phyloP scores from a whole-genome alignment of 2,797 vertebrate species.

The Naso thynnoides region DNA sequence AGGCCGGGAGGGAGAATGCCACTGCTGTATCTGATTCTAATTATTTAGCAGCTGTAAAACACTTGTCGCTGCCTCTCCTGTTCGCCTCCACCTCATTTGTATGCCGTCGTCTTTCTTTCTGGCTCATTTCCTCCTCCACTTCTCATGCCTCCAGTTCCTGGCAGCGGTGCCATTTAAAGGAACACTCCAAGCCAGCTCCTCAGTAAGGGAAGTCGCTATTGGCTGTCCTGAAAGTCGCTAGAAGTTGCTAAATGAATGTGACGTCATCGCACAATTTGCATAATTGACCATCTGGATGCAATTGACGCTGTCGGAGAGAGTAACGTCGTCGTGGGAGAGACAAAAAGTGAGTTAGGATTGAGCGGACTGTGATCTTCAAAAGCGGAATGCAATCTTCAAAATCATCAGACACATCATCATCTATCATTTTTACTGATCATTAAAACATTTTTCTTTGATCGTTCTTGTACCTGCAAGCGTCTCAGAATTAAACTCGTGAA shows the following conservation, averaged over 20 bases:
- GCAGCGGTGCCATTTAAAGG: not conserved
- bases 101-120: slow-evolving; percentile 3
- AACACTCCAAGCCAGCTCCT: no score
- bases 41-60: slow-evolving; percentile 74
- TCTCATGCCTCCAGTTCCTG: not conserved
- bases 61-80: slow-evolving; percentile 57
- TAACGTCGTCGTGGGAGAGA: no score
- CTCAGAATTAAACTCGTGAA: not conserved
- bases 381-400: no score
- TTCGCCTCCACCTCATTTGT: slow-evolving; percentile 57
- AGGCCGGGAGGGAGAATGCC: slow-evolving; percentile 59
- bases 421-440: no score
- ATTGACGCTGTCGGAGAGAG: no score
- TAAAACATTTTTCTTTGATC: not conserved
- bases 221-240: no score
- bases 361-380: no score
- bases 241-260: no score
- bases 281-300: no score
- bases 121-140: not conserved
- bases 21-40: slow-evolving; percentile 64
- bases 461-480: not conserved
- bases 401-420: not conserved
- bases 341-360: no score
- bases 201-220: no score
- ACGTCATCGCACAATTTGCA: no score